A percentile compares a stretch with the other conserved stretches of the same genome.
Conservation (phyloP, 2,888 invertebrate genomes). For the Rhamphomyia laevipes region DNA sequence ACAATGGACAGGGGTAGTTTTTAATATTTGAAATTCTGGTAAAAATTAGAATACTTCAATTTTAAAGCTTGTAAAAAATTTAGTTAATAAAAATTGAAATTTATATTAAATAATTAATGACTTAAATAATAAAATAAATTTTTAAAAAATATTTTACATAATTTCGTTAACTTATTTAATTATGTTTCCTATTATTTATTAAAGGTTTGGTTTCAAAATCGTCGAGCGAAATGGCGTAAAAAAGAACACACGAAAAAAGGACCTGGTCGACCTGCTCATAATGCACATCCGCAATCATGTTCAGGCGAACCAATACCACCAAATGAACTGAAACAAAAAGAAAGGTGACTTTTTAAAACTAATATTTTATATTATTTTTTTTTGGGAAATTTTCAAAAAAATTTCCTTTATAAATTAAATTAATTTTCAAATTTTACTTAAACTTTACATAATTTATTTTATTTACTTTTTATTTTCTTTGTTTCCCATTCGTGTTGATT, state of each 20-base stretch:
- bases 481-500: conserved; percentile 5
- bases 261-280: conserved; percentile 95
- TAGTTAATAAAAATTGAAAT: too few relatives aligned
- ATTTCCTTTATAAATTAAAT: too few relatives aligned
- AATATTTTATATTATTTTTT: background rate
- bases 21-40: too few relatives aligned
- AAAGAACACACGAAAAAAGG: conserved; percentile 98
- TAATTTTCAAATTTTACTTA: background rate
- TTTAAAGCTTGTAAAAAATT: too few relatives aligned
- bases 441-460: background rate
- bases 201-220: conserved; percentile 99
- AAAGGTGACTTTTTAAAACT: conserved; percentile 44
- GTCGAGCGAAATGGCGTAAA: conserved; percentile 98
- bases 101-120: background rate
- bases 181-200: conserved; percentile 31
- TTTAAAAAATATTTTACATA: too few relatives aligned
- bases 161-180: too few relatives aligned
- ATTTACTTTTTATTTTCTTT: background rate
- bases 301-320: conserved; percentile 95
- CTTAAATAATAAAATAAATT: too few relatives aligned
- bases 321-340: conserved; percentile 73
- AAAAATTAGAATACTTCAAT: too few relatives aligned
- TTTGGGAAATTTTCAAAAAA: too few relatives aligned
- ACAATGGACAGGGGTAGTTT: too few relatives aligned
- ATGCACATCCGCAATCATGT: conserved; percentile 95